Conservation (phyloP, 2,113 vertebrate genomes). For the Mustela nigripes region DNA sequence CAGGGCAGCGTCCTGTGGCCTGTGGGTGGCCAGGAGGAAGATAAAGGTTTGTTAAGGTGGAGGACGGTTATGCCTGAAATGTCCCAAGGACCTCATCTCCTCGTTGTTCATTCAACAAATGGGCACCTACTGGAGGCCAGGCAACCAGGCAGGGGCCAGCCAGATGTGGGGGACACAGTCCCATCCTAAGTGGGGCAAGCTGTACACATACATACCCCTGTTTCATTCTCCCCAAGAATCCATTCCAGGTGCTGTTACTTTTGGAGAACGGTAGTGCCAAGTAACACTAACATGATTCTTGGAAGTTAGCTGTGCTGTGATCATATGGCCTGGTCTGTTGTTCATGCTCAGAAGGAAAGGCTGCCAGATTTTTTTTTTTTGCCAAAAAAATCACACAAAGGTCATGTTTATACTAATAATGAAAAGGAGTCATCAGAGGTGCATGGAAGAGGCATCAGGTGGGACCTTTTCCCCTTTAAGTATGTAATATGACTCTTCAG, state of each 20-base stretch:
- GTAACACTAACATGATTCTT: not conserved
- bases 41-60: not conserved
- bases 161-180: not conserved
- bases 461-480: not conserved
- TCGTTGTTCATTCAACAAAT: rapidly evolving
- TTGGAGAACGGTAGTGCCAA: not conserved
- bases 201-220: rapidly evolving
- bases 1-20: too few species aligned
- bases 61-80: too few species aligned
- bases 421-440: not conserved
- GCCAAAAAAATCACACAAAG: not conserved
- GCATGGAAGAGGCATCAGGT: not conserved
- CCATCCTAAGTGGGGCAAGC: not conserved
- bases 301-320: rapidly evolving
- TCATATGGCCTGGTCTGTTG: rapidly evolving
- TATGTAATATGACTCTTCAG: too few species aligned
- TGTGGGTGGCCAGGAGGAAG: not conserved
- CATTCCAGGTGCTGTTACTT: rapidly evolving
- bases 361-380: not conserved
- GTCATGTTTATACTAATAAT: not conserved
- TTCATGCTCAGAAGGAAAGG: not conserved
- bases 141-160: not conserved
- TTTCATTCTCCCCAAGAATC: not conserved
- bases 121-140: not conserved
- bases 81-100: too few species aligned